A percentile compares a stretch with the other conserved stretches of the same genome.
These are phyloP conservation scores for Cichlasoma orientale DNA, from an alignment of 2,797 vertebrate genomes.

Conservation along the genomic window DNA sequence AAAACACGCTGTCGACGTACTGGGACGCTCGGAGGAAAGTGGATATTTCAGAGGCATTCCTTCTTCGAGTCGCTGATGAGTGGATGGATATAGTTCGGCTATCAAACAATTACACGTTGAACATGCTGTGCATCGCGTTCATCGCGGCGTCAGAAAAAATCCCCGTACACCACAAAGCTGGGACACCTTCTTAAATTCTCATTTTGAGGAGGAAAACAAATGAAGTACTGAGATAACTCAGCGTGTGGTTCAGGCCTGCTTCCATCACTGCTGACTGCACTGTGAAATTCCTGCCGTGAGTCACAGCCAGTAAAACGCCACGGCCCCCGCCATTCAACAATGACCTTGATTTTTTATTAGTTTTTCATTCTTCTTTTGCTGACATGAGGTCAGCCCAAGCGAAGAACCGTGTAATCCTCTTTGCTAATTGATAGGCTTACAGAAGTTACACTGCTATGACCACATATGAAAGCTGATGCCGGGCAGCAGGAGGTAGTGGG, in stretches of 20 bases:
- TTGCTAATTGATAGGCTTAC: conserved; percentile 75
- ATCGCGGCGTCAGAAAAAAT: conserved; percentile 3
- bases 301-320: conserved; percentile 53
- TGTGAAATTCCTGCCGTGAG: conserved; percentile 60
- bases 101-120: conserved; percentile 60
- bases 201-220: conserved; percentile 2
- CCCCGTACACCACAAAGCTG: conserved; percentile 5
- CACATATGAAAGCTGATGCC: conserved; percentile 81
- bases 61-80: conserved; percentile 68
- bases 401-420: conserved; percentile 57
- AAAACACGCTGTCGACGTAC: conserved; percentile 81
- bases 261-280: conserved; percentile 59
- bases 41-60: conserved; percentile 77
- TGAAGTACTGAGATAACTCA: conserved; percentile 4
- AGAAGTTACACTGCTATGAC: conserved; percentile 71
- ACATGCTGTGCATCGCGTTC: conserved; percentile 21
- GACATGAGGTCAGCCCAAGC: conserved; percentile 41
- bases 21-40: conserved; percentile 78
- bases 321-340: conserved; percentile 20
- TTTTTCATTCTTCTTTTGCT: conserved; percentile 24
- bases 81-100: conserved; percentile 63
- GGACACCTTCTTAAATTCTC: background rate
- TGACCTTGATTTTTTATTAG: conserved; percentile 50
- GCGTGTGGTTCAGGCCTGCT: conserved; percentile 5
- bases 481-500: conserved; percentile 34